phyloP scores from a whole-genome alignment of 2,113 vertebrate genomes.

The rat (Rattus norvegicus) region DNA sequence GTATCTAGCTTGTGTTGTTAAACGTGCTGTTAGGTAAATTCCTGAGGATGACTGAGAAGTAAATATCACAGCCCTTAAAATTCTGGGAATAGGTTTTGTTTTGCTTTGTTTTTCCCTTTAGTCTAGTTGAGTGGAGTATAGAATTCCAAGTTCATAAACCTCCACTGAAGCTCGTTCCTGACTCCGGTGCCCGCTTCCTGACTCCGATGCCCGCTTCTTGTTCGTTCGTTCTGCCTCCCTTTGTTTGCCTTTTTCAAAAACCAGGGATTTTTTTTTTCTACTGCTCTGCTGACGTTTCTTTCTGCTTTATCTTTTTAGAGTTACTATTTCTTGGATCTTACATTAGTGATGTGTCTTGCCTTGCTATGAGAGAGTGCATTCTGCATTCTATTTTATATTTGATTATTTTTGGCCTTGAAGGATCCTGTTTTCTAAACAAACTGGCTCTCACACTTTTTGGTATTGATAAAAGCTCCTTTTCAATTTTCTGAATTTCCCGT shows the following conservation, averaged over 20 bases:
- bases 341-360: neutral
- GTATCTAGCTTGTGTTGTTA: constrained; percentile 18
- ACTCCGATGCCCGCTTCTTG: neutral
- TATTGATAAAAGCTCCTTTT: neutral
- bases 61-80: neutral
- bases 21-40: neutral
- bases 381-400: neutral
- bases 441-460: neutral
- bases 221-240: neutral
- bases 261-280: neutral
- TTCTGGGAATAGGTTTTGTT: neutral
- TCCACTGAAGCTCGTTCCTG: neutral
- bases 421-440: constrained; percentile 8
- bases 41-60: neutral
- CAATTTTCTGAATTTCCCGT: neutral
- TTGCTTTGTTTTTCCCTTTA: neutral
- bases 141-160: constrained; percentile 26
- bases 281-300: neutral
- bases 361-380: neutral
- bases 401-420: neutral
- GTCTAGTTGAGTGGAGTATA: neutral
- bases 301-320: neutral
- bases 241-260: neutral
- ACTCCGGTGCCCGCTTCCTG: neutral
- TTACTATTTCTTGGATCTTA: neutral